Base-by-base conservation (phyloP, 2,888 invertebrate species). In the Drosophila tanythrix region DNA sequence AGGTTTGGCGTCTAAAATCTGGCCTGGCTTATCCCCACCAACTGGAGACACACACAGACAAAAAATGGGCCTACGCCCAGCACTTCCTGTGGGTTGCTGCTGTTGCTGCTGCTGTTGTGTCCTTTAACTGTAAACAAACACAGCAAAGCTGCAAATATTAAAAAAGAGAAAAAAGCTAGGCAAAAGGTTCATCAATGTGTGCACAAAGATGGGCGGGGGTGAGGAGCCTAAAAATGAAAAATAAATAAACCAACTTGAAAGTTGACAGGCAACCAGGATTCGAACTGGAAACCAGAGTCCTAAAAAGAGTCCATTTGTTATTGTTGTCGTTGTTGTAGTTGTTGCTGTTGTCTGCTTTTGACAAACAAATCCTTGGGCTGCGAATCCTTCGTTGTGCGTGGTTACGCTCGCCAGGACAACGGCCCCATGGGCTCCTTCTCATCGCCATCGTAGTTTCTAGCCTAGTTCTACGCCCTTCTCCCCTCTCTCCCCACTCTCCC, bases 351-450 rank as follows among this genome's bases (percentile, higher is more conserved):
- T 85, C 88, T 88, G 89, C 77, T 82, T 88, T 77, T 88, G 85
- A 89, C 87, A 88, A 89, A 89, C 88, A 89, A 88, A 88, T 88
- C 89, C 88, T 89, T 75, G 78, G 89, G 85, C 88, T 71, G 78
- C 62, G 79, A 84, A 88, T 80, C 77, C 85, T 79, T 79, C 86
- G 88, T 79, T 88, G 82, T 86, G 83, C 86, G 82, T 88, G 86
- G 90, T 82, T 88, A 88, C 90, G 84, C 86, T 88, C 70, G 88
- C 83, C 79, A 88, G 87, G 86, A 81, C 88, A 88, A 89, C 81
- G 70, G 79, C 78, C 82, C 82, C 73, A 77, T 70, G 73, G 76
- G 70, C 74, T 29, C 46, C 46, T 46, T 46, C 25, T 25, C 25
- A 46, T 46, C 21, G 27, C 62, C 46, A 50, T 51, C 65, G 67